Conservation (phyloP, 2,888 invertebrate species). For the Tortrix viridana region DNA sequence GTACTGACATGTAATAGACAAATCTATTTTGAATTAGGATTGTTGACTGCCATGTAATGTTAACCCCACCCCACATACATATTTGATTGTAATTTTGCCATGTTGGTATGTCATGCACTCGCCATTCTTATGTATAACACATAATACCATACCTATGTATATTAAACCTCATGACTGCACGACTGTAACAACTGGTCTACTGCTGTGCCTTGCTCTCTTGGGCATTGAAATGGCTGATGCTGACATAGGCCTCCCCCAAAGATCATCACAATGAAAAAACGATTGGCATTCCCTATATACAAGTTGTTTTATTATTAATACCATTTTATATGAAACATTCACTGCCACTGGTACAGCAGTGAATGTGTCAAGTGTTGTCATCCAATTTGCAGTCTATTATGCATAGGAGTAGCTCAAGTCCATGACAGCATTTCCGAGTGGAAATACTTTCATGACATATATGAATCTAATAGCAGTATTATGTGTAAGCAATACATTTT, state of each 20-base stretch:
- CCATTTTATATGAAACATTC: background rate
- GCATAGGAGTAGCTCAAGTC: conserved; percentile 33
- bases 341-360: background rate
- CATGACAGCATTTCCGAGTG: conserved; percentile 48
- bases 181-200: too few species aligned
- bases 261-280: too few species aligned
- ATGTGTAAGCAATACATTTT: conserved; percentile 71
- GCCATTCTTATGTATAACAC: background rate
- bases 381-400: conserved; percentile 11
- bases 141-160: too few species aligned
- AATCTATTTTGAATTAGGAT: conserved; percentile 7
- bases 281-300: too few species aligned
- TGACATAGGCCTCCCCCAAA: too few species aligned
- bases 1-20: background rate
- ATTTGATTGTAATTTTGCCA: conserved; percentile 30
- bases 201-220: too few species aligned
- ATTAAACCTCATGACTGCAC: too few species aligned
- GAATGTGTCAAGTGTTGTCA: conserved; percentile 19
- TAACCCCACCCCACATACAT: conserved; percentile 1
- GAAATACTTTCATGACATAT: conserved; percentile 58
- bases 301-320: background rate
- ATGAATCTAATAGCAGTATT: conserved; percentile 72
- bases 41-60: conserved; percentile 15
- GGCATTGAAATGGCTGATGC: too few species aligned
- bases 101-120: conserved; percentile 16